These are phyloP conservation scores for Platycercus adscitus DNA, from an alignment of 2,113 vertebrate species.

Conservation along the genomic window DNA sequence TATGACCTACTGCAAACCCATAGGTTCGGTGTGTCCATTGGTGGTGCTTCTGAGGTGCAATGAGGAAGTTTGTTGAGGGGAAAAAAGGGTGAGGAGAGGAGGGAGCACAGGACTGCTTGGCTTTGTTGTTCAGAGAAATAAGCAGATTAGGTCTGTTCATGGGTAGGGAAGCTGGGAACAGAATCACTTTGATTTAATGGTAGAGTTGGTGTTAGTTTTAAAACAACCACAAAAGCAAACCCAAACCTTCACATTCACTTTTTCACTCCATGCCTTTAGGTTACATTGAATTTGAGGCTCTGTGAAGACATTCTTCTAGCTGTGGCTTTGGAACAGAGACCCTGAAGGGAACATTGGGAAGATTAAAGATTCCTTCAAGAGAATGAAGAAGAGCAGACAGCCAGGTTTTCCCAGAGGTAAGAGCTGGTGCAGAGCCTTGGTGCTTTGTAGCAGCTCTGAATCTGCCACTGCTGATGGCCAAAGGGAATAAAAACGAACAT, in stretches of 20 bases:
- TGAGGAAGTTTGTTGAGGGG: background rate
- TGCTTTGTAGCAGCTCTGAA: background rate
- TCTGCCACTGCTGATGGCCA: background rate
- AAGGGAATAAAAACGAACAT: constrained; percentile 30
- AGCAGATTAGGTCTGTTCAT: background rate
- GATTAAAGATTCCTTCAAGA: constrained; percentile 18
- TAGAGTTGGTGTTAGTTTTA: background rate
- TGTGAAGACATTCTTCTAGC: background rate
- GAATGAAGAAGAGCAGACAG: constrained; percentile 25
- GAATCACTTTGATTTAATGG: background rate
- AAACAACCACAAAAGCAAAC: background rate
- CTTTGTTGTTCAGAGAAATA: background rate
- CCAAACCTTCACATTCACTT: background rate
- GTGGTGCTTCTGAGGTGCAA: background rate
- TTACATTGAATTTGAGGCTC: background rate
- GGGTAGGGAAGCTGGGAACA: background rate
- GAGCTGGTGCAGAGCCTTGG: background rate
- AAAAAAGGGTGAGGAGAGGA: background rate
- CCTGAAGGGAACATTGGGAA: background rate
- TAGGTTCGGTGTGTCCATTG: background rate
- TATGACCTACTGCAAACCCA: background rate
- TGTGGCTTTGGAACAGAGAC: background rate
- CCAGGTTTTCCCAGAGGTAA: background rate
- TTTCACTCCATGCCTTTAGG: background rate
- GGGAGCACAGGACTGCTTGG: background rate